phyloP scores from a whole-genome alignment of 2,888 invertebrate species.

The Dioctria rufipes region DNA sequence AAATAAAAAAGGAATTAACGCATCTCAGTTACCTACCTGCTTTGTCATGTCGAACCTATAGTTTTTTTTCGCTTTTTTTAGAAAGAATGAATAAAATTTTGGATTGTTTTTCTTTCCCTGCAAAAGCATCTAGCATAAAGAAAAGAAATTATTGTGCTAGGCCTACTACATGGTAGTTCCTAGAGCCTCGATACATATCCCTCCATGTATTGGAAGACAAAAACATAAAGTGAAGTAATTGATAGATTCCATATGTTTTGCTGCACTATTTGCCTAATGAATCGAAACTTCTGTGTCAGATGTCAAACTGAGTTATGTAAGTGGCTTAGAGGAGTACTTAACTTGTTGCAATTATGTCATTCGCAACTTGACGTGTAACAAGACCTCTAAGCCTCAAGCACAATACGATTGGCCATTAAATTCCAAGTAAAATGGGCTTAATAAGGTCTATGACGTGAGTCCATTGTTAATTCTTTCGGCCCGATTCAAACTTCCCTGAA shows the following conservation, averaged over 20 bases:
- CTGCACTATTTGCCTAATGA: constrained; percentile 4
- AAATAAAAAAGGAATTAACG: too few relatives aligned
- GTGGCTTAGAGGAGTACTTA: constrained; percentile 35
- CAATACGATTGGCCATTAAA: background rate
- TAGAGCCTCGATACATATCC: too few relatives aligned
- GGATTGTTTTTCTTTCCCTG: too few relatives aligned
- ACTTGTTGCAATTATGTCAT: constrained; percentile 20
- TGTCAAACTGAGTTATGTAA: constrained; percentile 55
- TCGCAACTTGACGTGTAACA: constrained; percentile 8
- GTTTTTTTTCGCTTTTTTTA: too few relatives aligned
- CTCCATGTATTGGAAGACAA: background rate
- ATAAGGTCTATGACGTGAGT: constrained; percentile 10
- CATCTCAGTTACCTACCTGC: too few relatives aligned
- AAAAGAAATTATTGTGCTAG: too few relatives aligned
- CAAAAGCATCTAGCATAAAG: too few relatives aligned
- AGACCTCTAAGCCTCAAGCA: background rate
- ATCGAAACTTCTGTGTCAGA: constrained; percentile 47
- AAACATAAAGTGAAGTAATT: background rate
- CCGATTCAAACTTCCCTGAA: constrained; percentile 3
- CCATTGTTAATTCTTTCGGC: constrained; percentile 20
- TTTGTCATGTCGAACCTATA: too few relatives aligned
- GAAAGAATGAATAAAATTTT: too few relatives aligned
- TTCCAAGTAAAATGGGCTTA: background rate
- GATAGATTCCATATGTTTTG: background rate
- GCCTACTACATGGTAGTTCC: too few relatives aligned